Evolutionary conservation across 1,140 invertebrate species (phyloP), one percentile per base, ranked within the genome.

Genomic region (Drosophila equinoxialis): DNA sequence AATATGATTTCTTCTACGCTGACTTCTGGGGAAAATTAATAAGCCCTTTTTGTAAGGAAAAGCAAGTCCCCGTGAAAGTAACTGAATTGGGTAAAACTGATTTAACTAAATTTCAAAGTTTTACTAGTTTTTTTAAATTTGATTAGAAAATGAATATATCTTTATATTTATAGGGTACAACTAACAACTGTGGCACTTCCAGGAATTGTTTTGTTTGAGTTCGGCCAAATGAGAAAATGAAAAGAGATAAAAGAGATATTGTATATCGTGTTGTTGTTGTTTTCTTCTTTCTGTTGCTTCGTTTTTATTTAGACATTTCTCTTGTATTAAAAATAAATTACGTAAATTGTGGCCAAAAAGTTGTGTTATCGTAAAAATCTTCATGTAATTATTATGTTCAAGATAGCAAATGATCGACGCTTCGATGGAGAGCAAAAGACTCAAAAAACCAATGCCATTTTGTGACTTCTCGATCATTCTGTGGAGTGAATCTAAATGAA

Each of bases 151-250:
- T 23, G 17, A 23, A 51, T 23, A 51, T 23, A 23, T 20, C 45
- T 51, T 7, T 23, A 23, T 23, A 10, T 51, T 17, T 8, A 4
- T 39, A 39, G 37, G 20, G 45, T 10, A 20, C 17, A 51, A 23
- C 6, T 51, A 51, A 51, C 45, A 51, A 51, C 17, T 51, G 57
- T 71, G 71, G 67, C 74, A 77, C 77, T 77, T 77, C 74, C 74
- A 63, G 77, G 74, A 77, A 77, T 71, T 77, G 74, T 65, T 77
- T 77, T 77, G 74, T 71, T 77, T 65, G 74, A 58, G 68, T n/a
- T 62, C 26, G 37, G 58, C 61, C 23, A 57, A 73, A 59, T 42
- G 65, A 37, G 10, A 51, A 51, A 51, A 51, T 51, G 45, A 23
- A 51, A 51, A 51, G 45, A 51, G 45, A 51, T 51, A 51, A 51